phyloP scores from a whole-genome alignment of 2,113 vertebrate species.

The Vireo altiloquus region DNA sequence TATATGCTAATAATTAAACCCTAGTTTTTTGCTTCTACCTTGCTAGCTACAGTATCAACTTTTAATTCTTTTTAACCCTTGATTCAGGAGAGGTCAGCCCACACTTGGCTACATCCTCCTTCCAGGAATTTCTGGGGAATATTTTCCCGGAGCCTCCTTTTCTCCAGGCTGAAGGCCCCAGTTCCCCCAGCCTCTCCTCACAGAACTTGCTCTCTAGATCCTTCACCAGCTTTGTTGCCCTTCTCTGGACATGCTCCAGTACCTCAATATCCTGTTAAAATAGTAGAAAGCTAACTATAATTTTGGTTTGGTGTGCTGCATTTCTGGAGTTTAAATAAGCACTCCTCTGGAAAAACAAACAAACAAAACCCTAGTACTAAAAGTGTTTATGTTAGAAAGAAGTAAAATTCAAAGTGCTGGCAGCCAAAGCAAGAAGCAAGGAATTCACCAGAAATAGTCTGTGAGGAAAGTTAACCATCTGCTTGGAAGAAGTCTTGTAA shows the following conservation, averaged over 20 bases:
- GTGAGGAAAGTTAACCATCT: background rate
- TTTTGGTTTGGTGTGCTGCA: background rate
- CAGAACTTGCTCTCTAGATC: background rate
- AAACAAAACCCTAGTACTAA: background rate
- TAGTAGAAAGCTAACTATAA: background rate
- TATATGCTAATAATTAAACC: too few species aligned
- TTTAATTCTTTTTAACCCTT: too few species aligned
- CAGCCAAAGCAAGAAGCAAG: background rate
- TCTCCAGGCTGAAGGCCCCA: background rate
- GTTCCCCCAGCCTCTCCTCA: background rate
- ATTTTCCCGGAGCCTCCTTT: background rate
- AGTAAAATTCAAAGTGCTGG: background rate
- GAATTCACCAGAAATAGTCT: background rate
- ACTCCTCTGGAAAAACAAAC: background rate
- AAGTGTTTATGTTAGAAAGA: background rate
- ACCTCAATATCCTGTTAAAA: background rate
- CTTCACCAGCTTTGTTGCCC: background rate
- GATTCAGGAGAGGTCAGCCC: background rate
- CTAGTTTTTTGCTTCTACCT: too few species aligned
- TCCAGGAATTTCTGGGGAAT: background rate
- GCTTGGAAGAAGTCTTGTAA: background rate
- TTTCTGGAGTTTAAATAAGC: background rate
- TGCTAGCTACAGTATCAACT: too few species aligned
- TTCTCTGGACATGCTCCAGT: background rate
- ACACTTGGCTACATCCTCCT: background rate